These are phyloP conservation scores for Achroia grisella DNA, from an alignment of 1,140 invertebrate species.

Conservation along the genomic window DNA sequence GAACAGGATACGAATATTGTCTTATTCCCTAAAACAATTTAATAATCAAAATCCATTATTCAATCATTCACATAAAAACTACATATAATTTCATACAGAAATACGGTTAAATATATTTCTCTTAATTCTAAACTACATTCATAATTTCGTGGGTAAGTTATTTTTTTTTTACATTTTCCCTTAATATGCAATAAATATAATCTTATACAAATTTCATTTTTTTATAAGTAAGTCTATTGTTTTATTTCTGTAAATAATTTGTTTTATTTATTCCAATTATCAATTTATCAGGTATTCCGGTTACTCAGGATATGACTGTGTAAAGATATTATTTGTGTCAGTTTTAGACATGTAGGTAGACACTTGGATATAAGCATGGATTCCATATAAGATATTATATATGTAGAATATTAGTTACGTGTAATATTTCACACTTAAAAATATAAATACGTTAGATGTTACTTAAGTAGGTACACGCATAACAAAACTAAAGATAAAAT, in stretches of 20 bases:
- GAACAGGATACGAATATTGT: conserved; percentile 23
- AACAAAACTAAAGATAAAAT: too few species aligned
- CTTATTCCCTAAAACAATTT: conserved; percentile 57
- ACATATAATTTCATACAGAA: conserved; percentile 74
- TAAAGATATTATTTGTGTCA: conserved; percentile 11
- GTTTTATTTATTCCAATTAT: conserved; percentile 44
- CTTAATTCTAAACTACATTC: conserved; percentile 64
- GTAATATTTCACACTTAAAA: conserved; percentile 5
- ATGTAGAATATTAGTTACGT: too few species aligned
- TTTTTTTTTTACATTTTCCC: conserved; percentile 66
- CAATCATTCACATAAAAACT: conserved; percentile 70
- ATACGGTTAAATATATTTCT: conserved; percentile 72
- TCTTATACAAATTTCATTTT: conserved; percentile 58
- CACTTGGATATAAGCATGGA: too few species aligned
- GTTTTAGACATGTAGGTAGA: too few species aligned
- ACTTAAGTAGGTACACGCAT: neutral
- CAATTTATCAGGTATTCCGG: conserved; percentile 62
- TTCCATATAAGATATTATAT: too few species aligned
- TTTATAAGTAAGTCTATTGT: conserved; percentile 30
- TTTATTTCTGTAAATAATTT: conserved; percentile 59
- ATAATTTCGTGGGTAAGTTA: conserved; percentile 55
- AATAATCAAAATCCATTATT: conserved; percentile 66
- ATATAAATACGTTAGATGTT: conserved; percentile 1
- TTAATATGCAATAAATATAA: conserved; percentile 65
- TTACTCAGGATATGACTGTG: conserved; percentile 58